Evolutionary conservation across 2,113 vertebrate species (phyloP).

Genomic region (Boleophthalmus pectinirostris): DNA sequence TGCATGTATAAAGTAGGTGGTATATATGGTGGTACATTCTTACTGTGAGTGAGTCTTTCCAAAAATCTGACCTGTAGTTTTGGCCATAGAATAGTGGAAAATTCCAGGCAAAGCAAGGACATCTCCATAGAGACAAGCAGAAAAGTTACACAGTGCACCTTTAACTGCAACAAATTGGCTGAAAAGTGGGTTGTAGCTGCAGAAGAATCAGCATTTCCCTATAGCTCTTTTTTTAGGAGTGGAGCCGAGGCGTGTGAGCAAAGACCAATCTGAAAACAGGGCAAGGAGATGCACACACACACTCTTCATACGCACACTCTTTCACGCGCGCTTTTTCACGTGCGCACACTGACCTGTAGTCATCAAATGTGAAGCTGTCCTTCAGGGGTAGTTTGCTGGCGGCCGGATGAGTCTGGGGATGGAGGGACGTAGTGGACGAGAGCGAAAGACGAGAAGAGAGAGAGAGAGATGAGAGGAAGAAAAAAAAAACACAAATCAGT

Average conservation of each 20-base stretch:
- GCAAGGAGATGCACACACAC: not conserved
- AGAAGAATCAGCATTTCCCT: not conserved
- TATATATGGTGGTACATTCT: too few species aligned
- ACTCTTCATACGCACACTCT: not conserved
- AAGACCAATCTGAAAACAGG: constrained; percentile 10
- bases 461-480: constrained; percentile 36
- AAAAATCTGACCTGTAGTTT: too few species aligned
- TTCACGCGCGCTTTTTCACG: too few species aligned
- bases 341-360: constrained; percentile 91
- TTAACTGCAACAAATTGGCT: not conserved
- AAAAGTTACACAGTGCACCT: not conserved
- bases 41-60: too few species aligned
- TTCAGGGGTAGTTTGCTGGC: constrained; percentile 96
- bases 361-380: constrained; percentile 97
- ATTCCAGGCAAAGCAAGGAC: not conserved
- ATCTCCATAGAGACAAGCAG: not conserved
- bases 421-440: constrained; percentile 33
- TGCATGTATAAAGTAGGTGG: too few species aligned
- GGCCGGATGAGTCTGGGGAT: constrained; percentile 92
- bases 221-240: not conserved
- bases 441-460: constrained; percentile 45
- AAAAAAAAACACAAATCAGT: constrained; percentile 79
- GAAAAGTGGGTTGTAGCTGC: constrained; percentile 18
- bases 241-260: not conserved
- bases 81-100: too few species aligned